Percentiles rank a stretch among this genome's conserved stretches.
Evolutionary conservation across 1,140 invertebrate genomes (phyloP).

Genomic region (Acromyrmex heyeri): DNA sequence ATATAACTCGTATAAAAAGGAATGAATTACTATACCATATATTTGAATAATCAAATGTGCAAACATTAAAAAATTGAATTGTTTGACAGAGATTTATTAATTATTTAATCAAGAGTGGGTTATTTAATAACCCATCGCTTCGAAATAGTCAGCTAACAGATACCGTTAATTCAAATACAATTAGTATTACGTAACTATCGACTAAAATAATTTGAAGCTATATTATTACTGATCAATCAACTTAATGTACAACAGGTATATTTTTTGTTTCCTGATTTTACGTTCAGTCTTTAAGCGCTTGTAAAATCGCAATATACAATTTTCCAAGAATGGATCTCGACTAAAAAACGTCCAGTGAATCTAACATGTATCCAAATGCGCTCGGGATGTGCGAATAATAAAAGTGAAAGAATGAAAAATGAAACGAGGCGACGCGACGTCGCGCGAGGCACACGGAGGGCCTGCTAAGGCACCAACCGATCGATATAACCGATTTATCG

Average conservation of each 20-base stretch:
- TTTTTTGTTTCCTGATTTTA: too few relatives aligned
- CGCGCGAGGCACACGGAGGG: neutral
- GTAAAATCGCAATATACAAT: neutral
- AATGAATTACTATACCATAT: too few relatives aligned
- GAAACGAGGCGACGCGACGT: neutral
- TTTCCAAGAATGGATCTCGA: neutral
- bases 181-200: neutral
- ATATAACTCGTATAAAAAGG: too few relatives aligned
- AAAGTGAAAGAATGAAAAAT: slow-evolving; percentile 7
- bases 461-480: neutral
- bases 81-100: too few relatives aligned
- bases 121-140: too few relatives aligned
- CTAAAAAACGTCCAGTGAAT: neutral
- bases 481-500: slow-evolving; percentile 42
- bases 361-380: neutral
- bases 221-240: neutral
- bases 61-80: too few relatives aligned
- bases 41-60: too few relatives aligned
- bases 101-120: too few relatives aligned
- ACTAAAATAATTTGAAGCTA: neutral
- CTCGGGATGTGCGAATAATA: neutral
- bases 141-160: too few relatives aligned
- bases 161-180: neutral
- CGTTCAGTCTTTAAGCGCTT: neutral
- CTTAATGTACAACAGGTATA: neutral